A percentile compares a stretch with the other conserved stretches of the same genome.
Conservation (phyloP, 2,888 invertebrate species). For the Seladonia tumulorum region DNA sequence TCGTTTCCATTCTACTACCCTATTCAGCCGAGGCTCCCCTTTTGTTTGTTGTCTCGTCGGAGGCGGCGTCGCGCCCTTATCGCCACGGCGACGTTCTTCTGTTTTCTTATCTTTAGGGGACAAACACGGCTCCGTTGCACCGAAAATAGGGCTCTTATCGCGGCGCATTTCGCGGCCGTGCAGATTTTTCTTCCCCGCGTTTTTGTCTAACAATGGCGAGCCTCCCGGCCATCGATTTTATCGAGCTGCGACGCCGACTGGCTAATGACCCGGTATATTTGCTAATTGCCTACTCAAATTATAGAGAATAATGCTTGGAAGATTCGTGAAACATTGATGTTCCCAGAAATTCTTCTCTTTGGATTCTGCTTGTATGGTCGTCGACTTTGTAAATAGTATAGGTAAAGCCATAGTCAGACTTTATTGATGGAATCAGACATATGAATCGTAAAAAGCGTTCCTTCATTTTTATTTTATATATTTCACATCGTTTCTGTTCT, state of each 20-base stretch:
- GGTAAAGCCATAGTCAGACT: no score
- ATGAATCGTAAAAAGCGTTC: no score
- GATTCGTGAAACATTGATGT: no score
- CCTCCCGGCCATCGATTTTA: not conserved
- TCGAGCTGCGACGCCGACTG: no score
- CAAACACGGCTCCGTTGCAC: constrained; percentile 29
- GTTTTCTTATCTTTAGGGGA: constrained; percentile 42
- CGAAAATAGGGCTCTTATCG: constrained; percentile 36
- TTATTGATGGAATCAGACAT: no score
- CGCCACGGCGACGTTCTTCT: constrained; percentile 18
- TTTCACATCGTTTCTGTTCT: not conserved
- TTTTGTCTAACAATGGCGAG: not conserved
- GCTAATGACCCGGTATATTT: not conserved
- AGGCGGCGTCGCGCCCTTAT: constrained; percentile 27
- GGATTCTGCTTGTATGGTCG: not conserved
- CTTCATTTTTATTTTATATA: not conserved
- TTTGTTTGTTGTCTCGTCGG: constrained; percentile 18
- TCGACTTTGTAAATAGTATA: not conserved
- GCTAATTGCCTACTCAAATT: no score
- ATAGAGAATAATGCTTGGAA: not conserved
- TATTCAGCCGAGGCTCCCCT: not conserved
- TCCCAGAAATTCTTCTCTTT: no score
- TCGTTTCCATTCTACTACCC: not conserved
- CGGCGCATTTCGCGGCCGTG: not conserved
- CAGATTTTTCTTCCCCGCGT: constrained; percentile 12